A percentile compares a stretch with the other conserved stretches of the same genome.
Evolutionary conservation across 2,797 vertebrate genomes (phyloP).

Genomic region (Phaenicophaeus curvirostris): DNA sequence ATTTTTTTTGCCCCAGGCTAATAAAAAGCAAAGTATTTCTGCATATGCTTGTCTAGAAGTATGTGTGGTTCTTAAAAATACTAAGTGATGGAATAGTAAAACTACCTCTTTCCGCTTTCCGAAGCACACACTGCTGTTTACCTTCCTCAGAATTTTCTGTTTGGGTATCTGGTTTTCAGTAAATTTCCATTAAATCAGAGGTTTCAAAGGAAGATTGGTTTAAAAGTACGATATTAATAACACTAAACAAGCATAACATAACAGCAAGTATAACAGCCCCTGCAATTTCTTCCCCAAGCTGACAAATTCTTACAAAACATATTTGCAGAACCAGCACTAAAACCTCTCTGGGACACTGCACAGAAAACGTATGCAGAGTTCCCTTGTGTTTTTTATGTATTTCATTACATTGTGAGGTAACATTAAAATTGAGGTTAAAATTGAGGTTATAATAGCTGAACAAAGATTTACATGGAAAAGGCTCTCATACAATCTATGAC

Average conservation of each 20-base stretch:
- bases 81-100: background rate
- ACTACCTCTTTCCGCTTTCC: slow-evolving; percentile 34
- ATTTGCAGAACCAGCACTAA: background rate
- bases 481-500: background rate
- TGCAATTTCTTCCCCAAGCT: background rate
- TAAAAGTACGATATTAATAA: background rate
- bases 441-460: background rate
- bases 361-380: background rate
- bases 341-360: background rate
- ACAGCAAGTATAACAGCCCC: background rate
- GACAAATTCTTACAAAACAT: background rate
- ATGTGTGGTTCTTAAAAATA: slow-evolving; percentile 5
- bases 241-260: background rate
- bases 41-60: slow-evolving; percentile 13
- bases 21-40: slow-evolving; percentile 45
- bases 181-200: slow-evolving; percentile 23
- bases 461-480: background rate
- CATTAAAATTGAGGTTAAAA: background rate
- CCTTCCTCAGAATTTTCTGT: slow-evolving; percentile 58
- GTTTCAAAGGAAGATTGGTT: slow-evolving; percentile 55
- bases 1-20: slow-evolving; percentile 25
- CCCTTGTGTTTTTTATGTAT: background rate
- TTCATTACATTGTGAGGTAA: background rate
- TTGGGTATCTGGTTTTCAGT: slow-evolving; percentile 60
- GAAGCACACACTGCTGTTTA: slow-evolving; percentile 49